phyloP scores from a whole-genome alignment of 1,140 invertebrate genomes.

The Wiebesia pumilae region DNA sequence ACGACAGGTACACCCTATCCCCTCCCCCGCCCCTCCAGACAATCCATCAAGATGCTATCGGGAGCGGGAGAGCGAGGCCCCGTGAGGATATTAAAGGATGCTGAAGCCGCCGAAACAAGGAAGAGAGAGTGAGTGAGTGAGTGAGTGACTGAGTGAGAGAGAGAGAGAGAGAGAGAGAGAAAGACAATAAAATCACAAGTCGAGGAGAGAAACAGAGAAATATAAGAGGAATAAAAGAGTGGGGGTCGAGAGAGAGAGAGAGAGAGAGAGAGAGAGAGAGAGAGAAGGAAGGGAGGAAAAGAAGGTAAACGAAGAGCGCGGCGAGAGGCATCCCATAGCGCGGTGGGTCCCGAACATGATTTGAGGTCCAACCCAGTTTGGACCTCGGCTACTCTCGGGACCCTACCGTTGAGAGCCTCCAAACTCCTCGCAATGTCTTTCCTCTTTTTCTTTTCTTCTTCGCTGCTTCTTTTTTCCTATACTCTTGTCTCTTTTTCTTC shows the following conservation, averaged over 20 bases:
- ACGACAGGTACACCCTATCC: constrained; percentile 68
- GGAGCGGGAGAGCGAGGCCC: constrained; percentile 54
- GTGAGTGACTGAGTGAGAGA: neutral
- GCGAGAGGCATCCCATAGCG: constrained; percentile 64
- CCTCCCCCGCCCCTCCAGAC: constrained; percentile 54
- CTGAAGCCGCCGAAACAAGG: constrained; percentile 60
- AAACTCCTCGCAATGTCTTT: constrained; percentile 11
- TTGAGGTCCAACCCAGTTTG: constrained; percentile 52
- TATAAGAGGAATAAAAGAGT: constrained; percentile 30
- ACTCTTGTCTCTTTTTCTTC: constrained; percentile 19
- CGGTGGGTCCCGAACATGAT: constrained; percentile 63
- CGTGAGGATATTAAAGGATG: constrained; percentile 70
- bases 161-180: neutral
- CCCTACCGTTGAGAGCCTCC: constrained; percentile 2
- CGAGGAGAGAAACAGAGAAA: neutral
- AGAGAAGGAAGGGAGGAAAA: constrained; percentile 12
- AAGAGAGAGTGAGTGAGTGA: constrained; percentile 31
- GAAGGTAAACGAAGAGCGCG: constrained; percentile 27
- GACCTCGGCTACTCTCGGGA: constrained; percentile 29
- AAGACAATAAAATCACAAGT: constrained; percentile 1
- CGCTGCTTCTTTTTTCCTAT: neutral
- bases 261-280: constrained; percentile 1
- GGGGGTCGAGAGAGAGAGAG: constrained; percentile 12
- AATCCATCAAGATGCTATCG: constrained; percentile 74
- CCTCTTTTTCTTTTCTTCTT: neutral